A percentile compares a stretch with the other conserved stretches of the same genome.
Evolutionary conservation across 2,888 invertebrate genomes (phyloP).

Genomic region (Xestia ashworthii): DNA sequence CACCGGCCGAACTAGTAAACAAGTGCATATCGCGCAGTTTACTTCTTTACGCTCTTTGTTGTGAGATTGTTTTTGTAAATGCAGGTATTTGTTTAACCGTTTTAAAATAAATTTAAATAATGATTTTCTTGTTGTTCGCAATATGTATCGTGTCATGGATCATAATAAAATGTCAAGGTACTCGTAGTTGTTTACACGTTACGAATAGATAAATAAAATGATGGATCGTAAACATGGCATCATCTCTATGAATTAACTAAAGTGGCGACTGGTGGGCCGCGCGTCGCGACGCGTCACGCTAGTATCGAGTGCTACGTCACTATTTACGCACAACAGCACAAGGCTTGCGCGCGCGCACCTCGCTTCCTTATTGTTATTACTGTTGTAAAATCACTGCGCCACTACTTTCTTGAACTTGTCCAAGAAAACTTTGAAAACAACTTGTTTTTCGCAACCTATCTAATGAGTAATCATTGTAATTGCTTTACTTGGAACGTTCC

Average conservation of each 20-base stretch:
- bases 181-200: conserved; percentile 33
- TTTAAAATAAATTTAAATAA: conserved; percentile 13
- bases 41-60: conserved; percentile 55
- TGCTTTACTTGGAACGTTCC: conserved; percentile 36
- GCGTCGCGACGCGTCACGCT: conserved; percentile 76
- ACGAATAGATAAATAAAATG: conserved; percentile 33
- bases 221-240: conserved; percentile 56
- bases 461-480: conserved; percentile 48
- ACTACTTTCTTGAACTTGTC: conserved; percentile 56
- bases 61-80: conserved; percentile 45
- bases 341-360: conserved; percentile 76
- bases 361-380: conserved; percentile 80
- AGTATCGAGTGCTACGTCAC: conserved; percentile 84
- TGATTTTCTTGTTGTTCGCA: conserved; percentile 21
- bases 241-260: conserved; percentile 55
- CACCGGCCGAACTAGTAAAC: conserved; percentile 65
- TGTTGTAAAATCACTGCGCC: conserved; percentile 67
- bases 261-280: conserved; percentile 28
- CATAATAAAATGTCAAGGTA: conserved; percentile 14
- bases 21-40: conserved; percentile 58
- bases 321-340: conserved; percentile 78
- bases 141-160: conserved; percentile 17
- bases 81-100: conserved; percentile 29
- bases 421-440: conserved; percentile 42
- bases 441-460: conserved; percentile 36